Conservation (phyloP, 1,140 invertebrate genomes). For the Venturia canescens region DNA sequence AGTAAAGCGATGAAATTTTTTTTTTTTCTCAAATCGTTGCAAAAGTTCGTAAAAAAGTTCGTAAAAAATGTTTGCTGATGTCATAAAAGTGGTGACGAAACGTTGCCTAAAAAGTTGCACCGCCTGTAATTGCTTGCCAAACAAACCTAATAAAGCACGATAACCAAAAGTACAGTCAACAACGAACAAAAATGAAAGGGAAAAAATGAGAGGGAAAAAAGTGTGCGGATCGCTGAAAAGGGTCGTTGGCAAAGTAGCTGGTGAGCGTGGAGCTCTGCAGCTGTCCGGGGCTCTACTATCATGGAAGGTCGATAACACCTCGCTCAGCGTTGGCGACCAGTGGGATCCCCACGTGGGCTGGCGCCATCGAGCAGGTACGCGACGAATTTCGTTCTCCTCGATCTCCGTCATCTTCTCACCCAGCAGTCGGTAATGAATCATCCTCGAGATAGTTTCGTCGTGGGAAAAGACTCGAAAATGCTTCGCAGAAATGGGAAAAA, state of each 20-base stretch:
- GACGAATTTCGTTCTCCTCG: conserved; percentile 54
- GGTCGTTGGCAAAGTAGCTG: not conserved
- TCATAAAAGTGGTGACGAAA: too few relatives aligned
- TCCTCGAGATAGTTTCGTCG: not conserved
- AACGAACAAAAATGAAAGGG: not conserved
- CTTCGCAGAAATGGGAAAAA: not conserved
- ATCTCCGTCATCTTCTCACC: conserved; percentile 32
- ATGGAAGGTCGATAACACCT: conserved; percentile 55
- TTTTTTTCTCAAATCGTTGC: too few relatives aligned
- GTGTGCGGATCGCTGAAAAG: not conserved
- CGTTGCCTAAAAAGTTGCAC: too few relatives aligned
- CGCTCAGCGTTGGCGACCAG: conserved; percentile 49
- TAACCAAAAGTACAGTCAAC: not conserved
- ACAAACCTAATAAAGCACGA: not conserved
- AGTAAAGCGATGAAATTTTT: too few relatives aligned
- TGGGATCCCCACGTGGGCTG: conserved; percentile 59
- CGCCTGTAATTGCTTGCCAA: too few relatives aligned
- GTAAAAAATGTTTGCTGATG: too few relatives aligned
- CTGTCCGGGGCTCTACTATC: not conserved
- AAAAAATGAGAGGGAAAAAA: too few relatives aligned
- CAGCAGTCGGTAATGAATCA: conserved; percentile 42
- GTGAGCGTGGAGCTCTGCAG: not conserved
- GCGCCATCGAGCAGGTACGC: conserved; percentile 64
- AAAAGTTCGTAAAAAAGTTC: too few relatives aligned
- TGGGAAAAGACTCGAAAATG: not conserved